Evolutionary conservation across 2,797 vertebrate species (phyloP).

Genomic region (Neosilurus mollespiculum): DNA sequence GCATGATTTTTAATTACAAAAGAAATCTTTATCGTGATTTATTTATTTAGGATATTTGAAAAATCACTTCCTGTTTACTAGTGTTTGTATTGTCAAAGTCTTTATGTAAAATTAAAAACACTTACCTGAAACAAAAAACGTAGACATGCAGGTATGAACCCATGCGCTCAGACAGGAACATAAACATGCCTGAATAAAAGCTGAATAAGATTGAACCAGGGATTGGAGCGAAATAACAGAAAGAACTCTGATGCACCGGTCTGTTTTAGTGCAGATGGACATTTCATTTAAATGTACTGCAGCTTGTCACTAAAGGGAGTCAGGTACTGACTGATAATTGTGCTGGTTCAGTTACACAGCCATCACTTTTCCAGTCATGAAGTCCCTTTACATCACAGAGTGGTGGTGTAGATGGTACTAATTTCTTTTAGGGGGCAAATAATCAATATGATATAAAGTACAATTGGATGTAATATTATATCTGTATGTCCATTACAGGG

Average conservation of each 20-base stretch:
- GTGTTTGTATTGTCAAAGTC: background rate
- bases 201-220: no score
- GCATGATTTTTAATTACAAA: no score
- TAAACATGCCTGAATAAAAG: background rate
- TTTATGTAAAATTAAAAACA: background rate
- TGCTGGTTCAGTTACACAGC: background rate
- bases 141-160: background rate
- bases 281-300: slow-evolving; percentile 10
- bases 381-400: slow-evolving; percentile 6
- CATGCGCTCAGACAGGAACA: background rate
- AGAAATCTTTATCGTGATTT: no score
- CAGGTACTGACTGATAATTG: slow-evolving; percentile 2
- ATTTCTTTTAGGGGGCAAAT: background rate
- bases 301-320: background rate
- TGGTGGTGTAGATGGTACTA: slow-evolving; percentile 1
- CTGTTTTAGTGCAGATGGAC: background rate
- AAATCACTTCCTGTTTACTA: background rate
- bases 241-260: background rate
- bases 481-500: background rate
- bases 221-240: background rate
- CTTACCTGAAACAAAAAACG: background rate
- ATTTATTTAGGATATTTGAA: background rate
- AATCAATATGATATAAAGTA: background rate
- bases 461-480: background rate
- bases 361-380: slow-evolving; percentile 18